Base-by-base conservation (phyloP, 2,797 vertebrate genomes). In the Amblyraja radiata region DNA sequence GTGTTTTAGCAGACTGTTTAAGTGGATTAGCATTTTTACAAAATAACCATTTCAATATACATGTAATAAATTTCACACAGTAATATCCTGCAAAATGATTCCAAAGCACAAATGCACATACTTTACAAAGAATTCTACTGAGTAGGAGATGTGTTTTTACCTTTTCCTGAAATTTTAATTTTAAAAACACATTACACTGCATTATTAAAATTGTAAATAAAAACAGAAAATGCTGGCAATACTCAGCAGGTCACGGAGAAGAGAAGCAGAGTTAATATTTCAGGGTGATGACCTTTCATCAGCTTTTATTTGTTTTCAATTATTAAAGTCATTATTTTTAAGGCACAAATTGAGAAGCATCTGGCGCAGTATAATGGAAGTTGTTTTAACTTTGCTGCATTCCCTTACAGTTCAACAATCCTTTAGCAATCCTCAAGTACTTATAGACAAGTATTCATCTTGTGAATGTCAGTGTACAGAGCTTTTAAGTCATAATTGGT, bases 331-430 rank as follows among this genome's bases (percentile, higher is more conserved):
- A 91, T 1, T 9, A 68, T 36, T 71, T 63, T 7, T 1, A 76
- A 54, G 28, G 28, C 90, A 92, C 23, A 92, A 76, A 13, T 74
- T 14, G 25, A 54, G 39, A 28, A 13, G 58, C 18, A 13, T 92
- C 11, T 25, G 46, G 28, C n/a, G 54, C 14, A 13, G 2, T 74
- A 28, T 14, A 92, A 74, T 18, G 11, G 2, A 74, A 74, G 71
- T 74, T 21, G 18, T 6, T 74, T 21, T 74, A 71, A 71, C 68
- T 14, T 68, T 36, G 86, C 39, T 74, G 68, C 73, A n/a, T 58
- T 92, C 76, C 39, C 7, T 92, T 92, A 74, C 90, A 92, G 71
- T 76, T 71, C 71, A 92, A 54, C n/a, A 54, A 25, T 76, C 90
- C 68, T 92, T 54, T 71, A 46, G 68, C 90, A 76, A 25, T 54